phyloP scores from a whole-genome alignment of 1,140 invertebrate genomes.

The Protaetia brevitarsis region DNA sequence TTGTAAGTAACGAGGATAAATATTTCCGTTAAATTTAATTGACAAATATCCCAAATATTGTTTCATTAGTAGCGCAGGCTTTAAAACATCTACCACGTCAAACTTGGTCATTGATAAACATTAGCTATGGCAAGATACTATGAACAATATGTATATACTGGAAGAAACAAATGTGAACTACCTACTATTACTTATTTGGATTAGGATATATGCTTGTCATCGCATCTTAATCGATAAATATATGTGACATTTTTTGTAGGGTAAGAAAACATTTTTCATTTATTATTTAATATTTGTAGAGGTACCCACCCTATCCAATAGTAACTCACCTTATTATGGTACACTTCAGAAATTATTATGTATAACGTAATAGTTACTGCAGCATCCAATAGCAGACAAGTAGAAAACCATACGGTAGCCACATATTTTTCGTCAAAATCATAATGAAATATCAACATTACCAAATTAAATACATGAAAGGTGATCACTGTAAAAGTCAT shows the following conservation, averaged over 20 bases:
- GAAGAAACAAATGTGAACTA: too few relatives aligned
- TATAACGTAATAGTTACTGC: neutral
- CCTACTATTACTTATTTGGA: too few relatives aligned
- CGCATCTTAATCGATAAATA: too few relatives aligned
- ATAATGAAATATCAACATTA: neutral
- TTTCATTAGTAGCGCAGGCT: neutral
- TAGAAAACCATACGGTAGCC: neutral
- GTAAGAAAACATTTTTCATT: too few relatives aligned
- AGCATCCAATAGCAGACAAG: neutral
- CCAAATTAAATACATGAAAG: neutral
- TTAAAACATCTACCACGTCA: neutral
- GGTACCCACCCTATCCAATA: too few relatives aligned
- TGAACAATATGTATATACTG: too few relatives aligned
- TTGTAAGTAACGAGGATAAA: neutral
- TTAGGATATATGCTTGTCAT: too few relatives aligned
- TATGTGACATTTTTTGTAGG: too few relatives aligned
- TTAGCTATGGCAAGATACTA: too few relatives aligned
- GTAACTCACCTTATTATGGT: too few relatives aligned
- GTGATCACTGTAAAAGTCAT: neutral
- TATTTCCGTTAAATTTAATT: neutral
- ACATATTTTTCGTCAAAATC: neutral
- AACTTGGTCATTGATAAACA: too few relatives aligned
- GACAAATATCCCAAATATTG: neutral
- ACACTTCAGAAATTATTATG: neutral
- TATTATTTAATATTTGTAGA: too few relatives aligned